Base-by-base conservation (phyloP, 2,888 invertebrate species). In the Chrysomela aeneicollis region DNA sequence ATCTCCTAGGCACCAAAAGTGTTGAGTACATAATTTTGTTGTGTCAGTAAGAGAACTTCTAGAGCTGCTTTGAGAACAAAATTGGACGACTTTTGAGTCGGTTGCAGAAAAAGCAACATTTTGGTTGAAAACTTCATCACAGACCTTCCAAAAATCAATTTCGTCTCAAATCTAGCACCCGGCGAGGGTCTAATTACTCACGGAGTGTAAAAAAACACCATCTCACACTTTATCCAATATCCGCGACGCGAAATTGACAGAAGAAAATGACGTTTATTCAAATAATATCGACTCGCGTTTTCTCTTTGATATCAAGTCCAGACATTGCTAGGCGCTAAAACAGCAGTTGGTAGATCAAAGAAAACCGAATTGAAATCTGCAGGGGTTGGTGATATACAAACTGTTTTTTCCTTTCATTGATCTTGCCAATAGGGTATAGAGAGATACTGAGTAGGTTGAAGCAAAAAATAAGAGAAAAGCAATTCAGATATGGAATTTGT, bases 251-350 rank as follows among this genome's bases (percentile, higher is more conserved):
- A 32, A 61, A 65, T 54, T 65, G 58, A 61, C 64, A 58, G 53
- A 47, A 61, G 53, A 61, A 65, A 65, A 65, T 59, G 64, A 49
- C 58, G 46, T 57, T 61, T 65, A 65, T 65, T 65, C 47, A 61
- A 65, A 65, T 65, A 65, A 65, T 65, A 61, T 58, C 22, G 47
- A 22, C n/a, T 15, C 42, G 58, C 51, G 57, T 47, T 50, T 58
- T 61, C 74, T 71, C 78, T 78, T 79, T 76, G 79, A 77, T 74
- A 79, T 79, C 79, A 78, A 75, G 73, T 74, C 76, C 79, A 80
- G 79, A 80, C 77, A 15, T 42, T 15, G 42, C 15, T 2, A 42
- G 42, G 42, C 42, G 42, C 42, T 42, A 42, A 42, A 42, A 42
- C 42, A 42, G 42, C 42, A 42, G 42, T 42, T 42, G n/a, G 15